Base-by-base conservation (phyloP, 1,140 invertebrate species). In the Watersipora subatra region DNA sequence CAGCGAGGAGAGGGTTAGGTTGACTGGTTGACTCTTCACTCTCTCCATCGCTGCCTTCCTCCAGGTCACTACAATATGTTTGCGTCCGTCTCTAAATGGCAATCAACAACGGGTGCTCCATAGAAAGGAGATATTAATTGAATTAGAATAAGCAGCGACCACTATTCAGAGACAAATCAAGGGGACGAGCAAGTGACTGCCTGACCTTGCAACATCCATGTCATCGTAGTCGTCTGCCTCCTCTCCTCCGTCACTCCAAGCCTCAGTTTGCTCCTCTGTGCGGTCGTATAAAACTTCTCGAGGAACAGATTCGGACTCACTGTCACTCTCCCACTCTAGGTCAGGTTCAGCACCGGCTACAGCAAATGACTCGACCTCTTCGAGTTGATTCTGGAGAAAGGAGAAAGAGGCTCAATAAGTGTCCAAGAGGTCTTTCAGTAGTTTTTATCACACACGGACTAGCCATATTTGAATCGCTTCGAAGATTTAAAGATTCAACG, bases 241-340 rank as follows among this genome's bases (percentile, higher is more conserved):
- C 59, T 69, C 68, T 63, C 73, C 69, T 29, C 62, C 64, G 17
- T 69, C 69, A 46, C 73, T 71, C 27, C 69, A 65, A 19, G 64
- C 34, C 7, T 46, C 34, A 46, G n/a, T n/a, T 12, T 46, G 7
- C 34, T n/a, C 34, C 34, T 46, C 34, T 7, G 34, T 46, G 7
- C 34, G 7, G 34, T 46, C 34, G n/a, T 46, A 46, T n/a, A 46
- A 12, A 46, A 46, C 34, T 7, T 46, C n/a, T 46, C 34, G 7
- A 7, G 7, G 7, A 7, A 7, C n/a, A 46, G 7, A 12, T 12
- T 46, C 34, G 34, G 34, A 46, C 34, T 46, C 34, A 46, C 34
- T 46, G 34, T 46, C 34, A 46, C 34, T 46, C 34, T 46, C 34
- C 34, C 34, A 46, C 34, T 46, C 34, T n/a, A 46, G 34, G 7